These are phyloP conservation scores for Anoncus sp. DNA, from an alignment of 2,888 invertebrate species.

Conservation along the genomic window DNA sequence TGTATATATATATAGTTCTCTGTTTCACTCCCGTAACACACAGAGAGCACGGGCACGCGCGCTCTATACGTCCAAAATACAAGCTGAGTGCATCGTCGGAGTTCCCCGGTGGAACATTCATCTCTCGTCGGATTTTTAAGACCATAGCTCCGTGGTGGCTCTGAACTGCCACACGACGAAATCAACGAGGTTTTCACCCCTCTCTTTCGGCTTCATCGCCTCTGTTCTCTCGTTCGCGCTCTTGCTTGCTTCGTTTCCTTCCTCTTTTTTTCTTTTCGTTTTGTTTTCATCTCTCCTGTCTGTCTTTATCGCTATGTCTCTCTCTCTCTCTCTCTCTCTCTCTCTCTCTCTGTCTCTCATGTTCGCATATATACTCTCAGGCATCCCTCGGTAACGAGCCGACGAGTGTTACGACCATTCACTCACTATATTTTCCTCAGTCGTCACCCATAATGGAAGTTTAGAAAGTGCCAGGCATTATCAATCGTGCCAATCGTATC, in stretches of 20 bases:
- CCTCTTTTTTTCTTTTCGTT: background rate
- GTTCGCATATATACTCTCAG: too few species aligned
- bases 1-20: slow-evolving; percentile 3
- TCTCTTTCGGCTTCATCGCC: slow-evolving; percentile 36
- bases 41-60: slow-evolving; percentile 41
- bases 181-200: slow-evolving; percentile 52
- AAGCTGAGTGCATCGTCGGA: slow-evolving; percentile 80
- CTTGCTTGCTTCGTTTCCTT: too few species aligned
- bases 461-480: slow-evolving; percentile 25
- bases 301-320: slow-evolving; percentile 18
- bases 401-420: slow-evolving; percentile 46
- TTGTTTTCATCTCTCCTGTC: background rate
- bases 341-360: slow-evolving; percentile 25
- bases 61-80: slow-evolving; percentile 70
- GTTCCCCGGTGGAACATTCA: slow-evolving; percentile 76
- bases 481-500: slow-evolving; percentile 36
- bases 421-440: slow-evolving; percentile 24
- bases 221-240: slow-evolving; percentile 15
- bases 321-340: slow-evolving; percentile 33
- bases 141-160: slow-evolving; percentile 54
- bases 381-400: slow-evolving; percentile 45
- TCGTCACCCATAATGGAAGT: slow-evolving; percentile 41
- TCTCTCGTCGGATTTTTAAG: slow-evolving; percentile 73
- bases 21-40: slow-evolving; percentile 15
- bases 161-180: slow-evolving; percentile 58